Evolutionary conservation across 2,797 vertebrate species (phyloP), one percentile per base, ranked within the genome.

Genomic region (Thripadectes ignobilis): DNA sequence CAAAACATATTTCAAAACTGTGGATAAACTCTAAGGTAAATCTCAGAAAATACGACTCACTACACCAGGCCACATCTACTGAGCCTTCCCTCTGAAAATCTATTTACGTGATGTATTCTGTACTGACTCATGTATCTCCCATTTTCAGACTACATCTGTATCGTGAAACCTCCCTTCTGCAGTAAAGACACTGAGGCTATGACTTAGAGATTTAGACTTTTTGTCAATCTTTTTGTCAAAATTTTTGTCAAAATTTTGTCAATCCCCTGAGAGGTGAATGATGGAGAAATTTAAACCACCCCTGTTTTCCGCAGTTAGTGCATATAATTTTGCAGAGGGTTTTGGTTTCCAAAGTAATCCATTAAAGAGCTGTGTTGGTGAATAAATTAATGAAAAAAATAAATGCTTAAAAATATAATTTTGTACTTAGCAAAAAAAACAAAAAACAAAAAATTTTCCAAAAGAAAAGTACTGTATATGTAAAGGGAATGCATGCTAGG

Each of bases 371-470:
- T 51, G 7, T 73, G 6, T 49, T n/a, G 14, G 22, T 58, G 48
- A 90, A 55, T n/a, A 73, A 94, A 78, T n/a, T 41, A 0, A 79
- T 55, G 15, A 21, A 92, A 92, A 93, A 81, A 81, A 76, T 45
- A 59, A 36, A 23, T 9, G 4, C 14, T 76, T 87, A 46, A 71
- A 72, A 87, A 12, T 12, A 52, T 5, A 57, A 32, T 80, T 82
- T 91, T 89, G 2, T n/a, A 27, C 24, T 80, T 57, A 13, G 21
- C 88, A 57, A 9, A 61, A 65, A 61, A 65, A 7, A 38, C 10
- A 38, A 38, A 38, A 38, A 38, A 38, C 8, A n/a, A n/a, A n/a
- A n/a, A n/a, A n/a, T n/a, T 75, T 89, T 92, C 23, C 30, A 41
- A 77, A 80, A 38, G 39, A 67, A 46, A 88, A 51, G 2, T 5